Percentiles rank a stretch among this genome's conserved stretches.
Evolutionary conservation across 2,888 invertebrate genomes (phyloP).

Genomic region (Andrena marginata): DNA sequence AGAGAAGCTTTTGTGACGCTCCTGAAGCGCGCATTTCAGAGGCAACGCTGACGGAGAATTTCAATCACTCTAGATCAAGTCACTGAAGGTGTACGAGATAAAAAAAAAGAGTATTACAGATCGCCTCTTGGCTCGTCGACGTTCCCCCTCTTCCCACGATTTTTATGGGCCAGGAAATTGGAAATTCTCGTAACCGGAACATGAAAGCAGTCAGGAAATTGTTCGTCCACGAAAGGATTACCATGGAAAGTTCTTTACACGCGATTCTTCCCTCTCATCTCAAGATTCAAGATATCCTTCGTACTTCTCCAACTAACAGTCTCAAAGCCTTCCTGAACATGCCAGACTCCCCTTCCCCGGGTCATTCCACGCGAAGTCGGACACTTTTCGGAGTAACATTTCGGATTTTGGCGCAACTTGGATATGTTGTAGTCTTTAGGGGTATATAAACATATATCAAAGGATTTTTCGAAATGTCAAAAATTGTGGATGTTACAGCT

Average conservation of each 20-base stretch:
- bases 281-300: background rate
- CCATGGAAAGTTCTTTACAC: background rate
- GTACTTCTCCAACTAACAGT: background rate
- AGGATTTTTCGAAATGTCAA: no score
- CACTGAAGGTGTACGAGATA: background rate
- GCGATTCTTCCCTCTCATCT: background rate
- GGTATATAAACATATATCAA: no score
- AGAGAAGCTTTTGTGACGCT: background rate
- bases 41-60: background rate
- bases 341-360: no score
- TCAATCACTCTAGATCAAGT: slow-evolving; percentile 16
- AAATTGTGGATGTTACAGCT: no score
- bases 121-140: background rate
- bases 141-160: background rate
- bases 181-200: slow-evolving; percentile 46
- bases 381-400: no score
- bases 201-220: slow-evolving; percentile 14
- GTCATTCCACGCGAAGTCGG: no score
- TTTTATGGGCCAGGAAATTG: slow-evolving; percentile 48
- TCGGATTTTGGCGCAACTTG: no score
- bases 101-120: background rate
- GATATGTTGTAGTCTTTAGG: no score
- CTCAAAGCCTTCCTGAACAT: no score
- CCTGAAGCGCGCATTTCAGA: background rate
- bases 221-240: slow-evolving; percentile 8